Evolutionary conservation across 2,113 vertebrate species (phyloP).

Genomic region (western clawed frog (Xenopus tropicalis)): DNA sequence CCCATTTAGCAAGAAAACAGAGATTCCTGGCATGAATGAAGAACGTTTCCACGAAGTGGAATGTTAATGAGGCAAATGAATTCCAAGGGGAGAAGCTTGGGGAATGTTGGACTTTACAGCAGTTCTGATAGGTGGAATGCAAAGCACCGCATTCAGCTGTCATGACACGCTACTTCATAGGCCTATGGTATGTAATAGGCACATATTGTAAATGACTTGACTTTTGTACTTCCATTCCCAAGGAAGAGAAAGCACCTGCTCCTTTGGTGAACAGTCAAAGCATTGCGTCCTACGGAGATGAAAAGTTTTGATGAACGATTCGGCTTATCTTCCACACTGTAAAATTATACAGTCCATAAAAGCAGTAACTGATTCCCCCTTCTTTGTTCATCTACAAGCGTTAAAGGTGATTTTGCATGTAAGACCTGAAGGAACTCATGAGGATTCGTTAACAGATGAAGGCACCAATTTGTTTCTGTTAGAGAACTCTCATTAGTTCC

Average conservation of each 20-base stretch:
- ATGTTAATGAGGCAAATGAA: slow-evolving; percentile 29
- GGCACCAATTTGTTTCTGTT: too few relatives aligned
- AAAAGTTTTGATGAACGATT: not conserved
- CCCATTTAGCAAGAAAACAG: too few relatives aligned
- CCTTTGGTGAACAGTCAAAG: not conserved
- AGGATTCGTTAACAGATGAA: too few relatives aligned
- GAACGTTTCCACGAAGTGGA: not conserved
- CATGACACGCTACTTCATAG: slow-evolving; percentile 20
- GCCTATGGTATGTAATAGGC: slow-evolving; percentile 27
- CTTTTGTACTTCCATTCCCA: slow-evolving; percentile 16
- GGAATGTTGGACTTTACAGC: slow-evolving; percentile 20
- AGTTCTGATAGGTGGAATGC: slow-evolving; percentile 36
- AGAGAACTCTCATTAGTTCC: too few relatives aligned
- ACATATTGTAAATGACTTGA: slow-evolving; percentile 41
- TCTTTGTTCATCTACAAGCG: too few relatives aligned
- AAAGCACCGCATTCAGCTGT: slow-evolving; percentile 28
- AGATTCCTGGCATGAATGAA: not conserved
- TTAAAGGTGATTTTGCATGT: too few relatives aligned
- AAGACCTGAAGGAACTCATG: too few relatives aligned
- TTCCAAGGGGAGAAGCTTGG: slow-evolving; percentile 8
- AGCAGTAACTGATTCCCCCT: too few relatives aligned
- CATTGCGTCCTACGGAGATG: not conserved
- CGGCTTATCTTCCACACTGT: not conserved
- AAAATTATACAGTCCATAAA: too few relatives aligned
- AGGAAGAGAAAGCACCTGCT: slow-evolving; percentile 19